Percentiles rank a stretch among this genome's conserved stretches.
These are phyloP conservation scores for Norana najaformis DNA, from an alignment of 2,888 invertebrate genomes.

Conservation along the genomic window DNA sequence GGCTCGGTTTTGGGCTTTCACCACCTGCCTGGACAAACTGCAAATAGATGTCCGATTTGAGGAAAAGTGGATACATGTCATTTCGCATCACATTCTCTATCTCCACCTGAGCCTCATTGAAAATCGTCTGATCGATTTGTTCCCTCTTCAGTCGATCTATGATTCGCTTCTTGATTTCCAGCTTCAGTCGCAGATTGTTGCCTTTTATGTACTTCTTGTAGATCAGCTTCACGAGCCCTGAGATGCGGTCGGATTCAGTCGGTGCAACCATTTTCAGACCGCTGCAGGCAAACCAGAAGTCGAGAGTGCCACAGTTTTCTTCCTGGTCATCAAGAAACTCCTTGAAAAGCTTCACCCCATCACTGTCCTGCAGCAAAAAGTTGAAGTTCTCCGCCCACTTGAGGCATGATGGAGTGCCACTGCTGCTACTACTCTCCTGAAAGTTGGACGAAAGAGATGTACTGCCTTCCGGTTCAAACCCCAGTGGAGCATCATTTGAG, in stretches of 20 bases:
- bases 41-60: constrained; percentile 88
- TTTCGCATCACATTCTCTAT: constrained; percentile 82
- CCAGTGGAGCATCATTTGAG: constrained; percentile 63
- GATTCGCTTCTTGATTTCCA: constrained; percentile 78
- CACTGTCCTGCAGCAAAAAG: constrained; percentile 81
- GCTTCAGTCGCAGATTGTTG: constrained; percentile 70
- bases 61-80: constrained; percentile 87
- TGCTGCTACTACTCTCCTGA: constrained; percentile 54
- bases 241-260: constrained; percentile 66
- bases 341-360: constrained; percentile 85
- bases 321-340: constrained; percentile 60
- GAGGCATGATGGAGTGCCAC: constrained; percentile 72
- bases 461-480: constrained; percentile 69
- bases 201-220: constrained; percentile 68
- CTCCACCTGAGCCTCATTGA: constrained; percentile 81
- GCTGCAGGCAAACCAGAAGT: constrained; percentile 81
- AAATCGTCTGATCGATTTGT: constrained; percentile 75
- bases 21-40: constrained; percentile 60
- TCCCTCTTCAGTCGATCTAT: constrained; percentile 58
- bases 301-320: constrained; percentile 44
- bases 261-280: constrained; percentile 63
- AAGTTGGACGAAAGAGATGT: constrained; percentile 63
- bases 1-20: constrained; percentile 53
- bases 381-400: constrained; percentile 87
- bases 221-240: constrained; percentile 75